phyloP scores from a whole-genome alignment of 1,140 invertebrate species.

The Drosophila malerkotliana region DNA sequence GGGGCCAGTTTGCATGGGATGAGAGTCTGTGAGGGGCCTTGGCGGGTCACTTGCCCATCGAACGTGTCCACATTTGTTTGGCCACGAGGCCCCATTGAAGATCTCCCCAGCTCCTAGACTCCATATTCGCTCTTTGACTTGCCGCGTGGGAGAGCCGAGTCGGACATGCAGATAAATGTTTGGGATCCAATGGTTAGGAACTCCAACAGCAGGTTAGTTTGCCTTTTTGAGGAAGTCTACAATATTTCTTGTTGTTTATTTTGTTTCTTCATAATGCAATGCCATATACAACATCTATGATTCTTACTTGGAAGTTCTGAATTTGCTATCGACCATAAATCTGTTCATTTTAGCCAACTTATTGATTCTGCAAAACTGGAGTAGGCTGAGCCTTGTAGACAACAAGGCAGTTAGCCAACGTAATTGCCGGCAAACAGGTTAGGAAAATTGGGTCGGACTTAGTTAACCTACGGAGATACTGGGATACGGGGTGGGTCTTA shows the following conservation, averaged over 20 bases:
- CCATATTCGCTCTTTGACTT: constrained; percentile 40
- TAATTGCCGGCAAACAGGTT: constrained; percentile 18
- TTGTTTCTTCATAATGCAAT: too few species aligned
- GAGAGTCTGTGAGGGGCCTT: constrained; percentile 22
- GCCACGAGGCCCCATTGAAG: constrained; percentile 25
- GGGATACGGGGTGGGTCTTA: constrained; percentile 1
- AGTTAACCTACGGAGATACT: constrained; percentile 4
- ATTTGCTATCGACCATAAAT: not conserved
- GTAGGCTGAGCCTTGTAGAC: not conserved
- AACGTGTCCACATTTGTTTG: constrained; percentile 57
- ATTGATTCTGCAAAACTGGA: constrained; percentile 1
- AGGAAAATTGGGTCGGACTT: constrained; percentile 11
- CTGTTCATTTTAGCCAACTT: not conserved
- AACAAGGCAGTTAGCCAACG: constrained; percentile 1
- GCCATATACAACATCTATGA: too few species aligned
- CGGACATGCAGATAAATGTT: constrained; percentile 25
- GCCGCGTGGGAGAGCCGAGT: constrained; percentile 49
- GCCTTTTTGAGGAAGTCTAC: not conserved
- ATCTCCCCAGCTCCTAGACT: not conserved
- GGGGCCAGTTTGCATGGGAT: constrained; percentile 19
- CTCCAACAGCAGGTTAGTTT: constrained; percentile 18
- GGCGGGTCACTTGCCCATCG: constrained; percentile 54
- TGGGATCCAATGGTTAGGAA: constrained; percentile 11
- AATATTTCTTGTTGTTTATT: not conserved
- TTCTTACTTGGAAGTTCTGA: too few species aligned